phyloP scores from a whole-genome alignment of 2,888 invertebrate genomes.

The Diachrysia chrysitis region DNA sequence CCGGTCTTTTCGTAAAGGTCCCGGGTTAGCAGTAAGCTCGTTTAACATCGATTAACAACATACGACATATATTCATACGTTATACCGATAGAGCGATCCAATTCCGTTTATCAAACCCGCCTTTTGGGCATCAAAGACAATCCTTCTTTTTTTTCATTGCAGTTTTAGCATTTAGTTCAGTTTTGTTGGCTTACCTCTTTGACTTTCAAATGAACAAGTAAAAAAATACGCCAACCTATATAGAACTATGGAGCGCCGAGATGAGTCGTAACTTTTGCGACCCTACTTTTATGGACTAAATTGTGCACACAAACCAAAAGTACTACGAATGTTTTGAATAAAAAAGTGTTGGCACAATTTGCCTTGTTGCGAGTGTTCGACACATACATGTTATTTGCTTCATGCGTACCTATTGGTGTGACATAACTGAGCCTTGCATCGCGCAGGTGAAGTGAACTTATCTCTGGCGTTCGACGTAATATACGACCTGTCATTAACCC shows the following conservation, averaged over 20 bases:
- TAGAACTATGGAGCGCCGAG: neutral
- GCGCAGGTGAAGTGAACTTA: neutral
- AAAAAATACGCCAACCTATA: slow-evolving; percentile 1
- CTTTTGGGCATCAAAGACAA: neutral
- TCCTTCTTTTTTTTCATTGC: neutral
- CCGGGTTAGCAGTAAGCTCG: neutral
- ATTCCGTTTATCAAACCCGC: neutral
- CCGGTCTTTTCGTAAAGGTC: neutral
- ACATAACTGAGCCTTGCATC: neutral
- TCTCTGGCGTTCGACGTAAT: neutral
- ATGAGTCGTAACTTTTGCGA: slow-evolving; percentile 9
- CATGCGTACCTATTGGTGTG: neutral
- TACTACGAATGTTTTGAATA: slow-evolving; percentile 6
- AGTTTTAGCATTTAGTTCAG: neutral
- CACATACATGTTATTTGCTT: neutral
- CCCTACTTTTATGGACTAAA: slow-evolving; percentile 8
- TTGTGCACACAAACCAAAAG: neutral
- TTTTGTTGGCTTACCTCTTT: neutral
- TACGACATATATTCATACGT: neutral
- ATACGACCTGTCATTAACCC: slow-evolving; percentile 5
- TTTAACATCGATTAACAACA: neutral
- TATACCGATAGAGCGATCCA: too few species aligned
- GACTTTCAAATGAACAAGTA: neutral
- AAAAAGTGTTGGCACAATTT: neutral
- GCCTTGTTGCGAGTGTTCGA: neutral